phyloP scores from a whole-genome alignment of 2,888 invertebrate genomes.

The Mythimna vitellina region DNA sequence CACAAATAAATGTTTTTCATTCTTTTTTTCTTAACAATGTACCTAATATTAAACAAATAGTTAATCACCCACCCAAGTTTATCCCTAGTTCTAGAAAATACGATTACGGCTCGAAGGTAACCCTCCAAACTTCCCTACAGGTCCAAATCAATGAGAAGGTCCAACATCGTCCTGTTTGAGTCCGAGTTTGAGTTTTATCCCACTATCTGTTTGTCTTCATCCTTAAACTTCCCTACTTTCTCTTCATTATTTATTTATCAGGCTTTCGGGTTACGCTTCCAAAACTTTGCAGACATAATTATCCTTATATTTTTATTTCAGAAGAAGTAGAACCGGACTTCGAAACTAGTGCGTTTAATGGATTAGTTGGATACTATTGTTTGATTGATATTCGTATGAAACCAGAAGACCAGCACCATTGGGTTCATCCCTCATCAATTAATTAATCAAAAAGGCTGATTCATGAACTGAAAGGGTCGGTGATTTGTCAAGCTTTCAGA shows the following conservation, averaged over 20 bases:
- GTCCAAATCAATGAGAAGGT: slow-evolving; percentile 56
- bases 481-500: slow-evolving; percentile 22
- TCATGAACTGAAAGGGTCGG: slow-evolving; percentile 31
- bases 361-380: slow-evolving; percentile 49
- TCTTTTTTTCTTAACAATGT: too few relatives aligned
- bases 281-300: slow-evolving; percentile 56
- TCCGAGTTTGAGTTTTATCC: slow-evolving; percentile 61
- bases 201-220: slow-evolving; percentile 63
- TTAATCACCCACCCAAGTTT: not conserved
- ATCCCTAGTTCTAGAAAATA: not conserved
- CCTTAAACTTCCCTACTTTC: slow-evolving; percentile 58
- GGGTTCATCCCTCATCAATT: slow-evolving; percentile 26
- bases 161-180: slow-evolving; percentile 46
- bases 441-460: slow-evolving; percentile 47
- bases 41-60: too few relatives aligned
- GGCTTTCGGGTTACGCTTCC: slow-evolving; percentile 52
- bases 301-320: slow-evolving; percentile 53
- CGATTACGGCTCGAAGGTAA: not conserved
- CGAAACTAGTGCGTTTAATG: slow-evolving; percentile 45
- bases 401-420: slow-evolving; percentile 5
- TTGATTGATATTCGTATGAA: slow-evolving; percentile 23
- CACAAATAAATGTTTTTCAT: too few relatives aligned
- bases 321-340: slow-evolving; percentile 28
- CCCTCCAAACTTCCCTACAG: slow-evolving; percentile 31
- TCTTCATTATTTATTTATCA: slow-evolving; percentile 65